phyloP scores from a whole-genome alignment of 2,888 invertebrate species.

The Autographa pulchrina region DNA sequence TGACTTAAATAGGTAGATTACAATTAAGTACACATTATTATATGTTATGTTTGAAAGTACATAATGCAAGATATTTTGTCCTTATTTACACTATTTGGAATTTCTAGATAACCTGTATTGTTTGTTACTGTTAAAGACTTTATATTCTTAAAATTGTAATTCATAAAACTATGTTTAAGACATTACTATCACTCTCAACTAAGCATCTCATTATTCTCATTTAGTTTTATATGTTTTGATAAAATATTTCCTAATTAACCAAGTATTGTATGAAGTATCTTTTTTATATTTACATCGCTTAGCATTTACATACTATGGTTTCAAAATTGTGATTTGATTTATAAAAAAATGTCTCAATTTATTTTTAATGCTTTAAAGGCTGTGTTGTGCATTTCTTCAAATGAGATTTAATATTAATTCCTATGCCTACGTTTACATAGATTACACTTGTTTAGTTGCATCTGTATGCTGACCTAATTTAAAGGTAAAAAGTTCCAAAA shows the following conservation, averaged over 20 bases:
- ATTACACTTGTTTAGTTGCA: conserved; percentile 27
- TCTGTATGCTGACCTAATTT: conserved; percentile 27
- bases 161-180: neutral
- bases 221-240: conserved; percentile 10
- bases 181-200: neutral
- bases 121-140: conserved; percentile 6
- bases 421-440: conserved; percentile 20
- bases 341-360: conserved; percentile 29
- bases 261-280: conserved; percentile 15
- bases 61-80: conserved; percentile 17
- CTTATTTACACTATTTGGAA: conserved; percentile 5
- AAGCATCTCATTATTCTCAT: conserved; percentile 3
- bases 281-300: conserved; percentile 32
- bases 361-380: conserved; percentile 37
- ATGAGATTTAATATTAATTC: conserved; percentile 37
- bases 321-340: conserved; percentile 34
- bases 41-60: conserved; percentile 15
- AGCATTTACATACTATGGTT: conserved; percentile 26
- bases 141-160: neutral
- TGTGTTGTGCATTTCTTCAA: conserved; percentile 55
- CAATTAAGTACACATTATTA: conserved; percentile 24
- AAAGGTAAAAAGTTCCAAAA: conserved; percentile 55
- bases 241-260: conserved; percentile 9
- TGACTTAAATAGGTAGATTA: conserved; percentile 21
- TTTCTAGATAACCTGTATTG: neutral